Evolutionary conservation across 2,888 invertebrate species (phyloP), one percentile per base, ranked within the genome.

Genomic region (Thysanoteuthis rhombus): DNA sequence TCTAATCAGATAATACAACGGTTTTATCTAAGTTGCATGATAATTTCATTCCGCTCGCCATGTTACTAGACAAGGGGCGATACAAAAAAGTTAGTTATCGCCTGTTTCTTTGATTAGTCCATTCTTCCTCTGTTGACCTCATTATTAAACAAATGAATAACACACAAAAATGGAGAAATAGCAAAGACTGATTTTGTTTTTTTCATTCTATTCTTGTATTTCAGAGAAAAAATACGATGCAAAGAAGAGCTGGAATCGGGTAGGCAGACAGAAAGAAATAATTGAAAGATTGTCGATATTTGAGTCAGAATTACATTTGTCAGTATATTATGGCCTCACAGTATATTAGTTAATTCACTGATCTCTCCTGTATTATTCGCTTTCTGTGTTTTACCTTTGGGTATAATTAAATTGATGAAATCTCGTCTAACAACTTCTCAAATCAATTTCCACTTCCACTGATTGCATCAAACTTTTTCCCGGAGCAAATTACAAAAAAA

Each of bases 41-140:
- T 75, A 75, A 75, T 75, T 75, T 75, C 75, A 75, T 75, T 75
- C n/a, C 19, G n/a, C 75, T 36, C 75, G 75, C n/a, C 75, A 75
- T 75, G 75, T 75, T 36, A 75, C 75, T n/a, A 75, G 36, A 75
- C 75, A 75, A 75, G n/a, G 8, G 75, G n/a, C n/a, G 75, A 75
- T 75, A 75, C n/a, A n/a, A n/a, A 75, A 75, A 75, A 75, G n/a
- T n/a, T 75, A 75, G 75, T 75, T 75, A 75, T 75, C 75, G 75
- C n/a, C 75, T 4, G 75, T n/a, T 10, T 36, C 75, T 75, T 75
- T 75, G 75, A 75, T 75, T n/a, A 16, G 36, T 4, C 16, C n/a
- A 36, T n/a, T 36, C 19, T 36, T 75, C 75, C n/a, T 36, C 10
- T 75, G 75, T 36, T 75, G 75, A 75, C 75, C 75, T 75, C 75